A percentile compares a stretch with the other conserved stretches of the same genome.
Evolutionary conservation across 2,888 invertebrate genomes (phyloP).

Genomic region (Polyommatus iphigenia): DNA sequence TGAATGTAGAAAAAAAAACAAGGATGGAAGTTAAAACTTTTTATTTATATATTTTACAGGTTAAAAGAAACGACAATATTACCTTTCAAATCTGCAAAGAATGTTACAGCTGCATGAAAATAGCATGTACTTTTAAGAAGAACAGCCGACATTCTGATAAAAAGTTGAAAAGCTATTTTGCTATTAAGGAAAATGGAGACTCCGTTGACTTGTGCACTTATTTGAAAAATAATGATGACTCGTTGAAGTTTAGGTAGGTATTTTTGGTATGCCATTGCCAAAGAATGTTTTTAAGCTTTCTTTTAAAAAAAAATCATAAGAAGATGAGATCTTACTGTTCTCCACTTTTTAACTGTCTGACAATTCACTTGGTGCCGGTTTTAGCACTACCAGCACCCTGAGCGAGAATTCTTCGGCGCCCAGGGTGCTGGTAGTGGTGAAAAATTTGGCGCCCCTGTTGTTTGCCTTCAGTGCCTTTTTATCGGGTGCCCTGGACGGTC

Average conservation of each 20-base stretch:
- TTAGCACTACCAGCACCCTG: too few relatives aligned
- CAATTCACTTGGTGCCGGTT: too few relatives aligned
- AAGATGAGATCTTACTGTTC: too few relatives aligned
- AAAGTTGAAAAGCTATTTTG: slow-evolving; percentile 58
- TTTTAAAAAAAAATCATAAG: too few relatives aligned
- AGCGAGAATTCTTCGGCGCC: too few relatives aligned
- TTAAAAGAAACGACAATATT: slow-evolving; percentile 64
- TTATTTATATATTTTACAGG: slow-evolving; percentile 49
- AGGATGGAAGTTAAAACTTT: neutral
- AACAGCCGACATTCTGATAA: slow-evolving; percentile 68
- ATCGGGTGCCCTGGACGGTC: too few relatives aligned
- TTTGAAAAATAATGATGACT: slow-evolving; percentile 59
- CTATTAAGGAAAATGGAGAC: slow-evolving; percentile 56
- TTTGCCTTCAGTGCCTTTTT: too few relatives aligned
- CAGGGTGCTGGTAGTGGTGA: too few relatives aligned
- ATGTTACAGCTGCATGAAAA: slow-evolving; percentile 64
- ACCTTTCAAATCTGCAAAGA: slow-evolving; percentile 71
- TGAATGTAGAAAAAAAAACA: neutral
- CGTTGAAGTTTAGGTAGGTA: slow-evolving; percentile 55
- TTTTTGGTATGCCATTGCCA: neutral
- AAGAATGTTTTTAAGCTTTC: too few relatives aligned
- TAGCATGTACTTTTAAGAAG: slow-evolving; percentile 70
- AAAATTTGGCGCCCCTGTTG: too few relatives aligned
- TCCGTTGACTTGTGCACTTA: slow-evolving; percentile 57
- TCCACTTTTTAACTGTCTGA: too few relatives aligned